Base-by-base conservation (phyloP, 2,888 invertebrate species). In the Acanthococcus lagerstroemiae region DNA sequence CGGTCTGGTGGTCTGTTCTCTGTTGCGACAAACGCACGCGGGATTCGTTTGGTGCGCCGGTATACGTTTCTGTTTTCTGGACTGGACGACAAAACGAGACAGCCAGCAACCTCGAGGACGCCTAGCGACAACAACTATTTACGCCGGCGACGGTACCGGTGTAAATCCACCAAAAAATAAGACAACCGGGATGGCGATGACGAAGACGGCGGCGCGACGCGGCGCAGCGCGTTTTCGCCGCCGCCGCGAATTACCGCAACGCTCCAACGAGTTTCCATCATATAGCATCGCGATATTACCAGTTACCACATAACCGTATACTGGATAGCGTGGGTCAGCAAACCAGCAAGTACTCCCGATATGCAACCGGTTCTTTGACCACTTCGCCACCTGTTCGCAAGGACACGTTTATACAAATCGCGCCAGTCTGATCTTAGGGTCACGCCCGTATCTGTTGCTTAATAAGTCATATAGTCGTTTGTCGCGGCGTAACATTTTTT, bases 311-410 rank as follows among this genome's bases (percentile, higher is more conserved):
- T 55, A 55, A 19, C 55, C 30, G 15, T 27, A n/a, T n/a, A n/a
- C n/a, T n/a, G n/a, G 25, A 19, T 55, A 37, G 55, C 37, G 21
- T 55, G 55, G 55, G 55, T 55, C 55, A 55, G 55, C 55, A 55
- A 55, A 27, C 55, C 21, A 55, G 37, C 55, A n/a, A n/a, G n/a
- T 30, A 55, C 55, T 30, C 55, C 37, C 26, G 30, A 55, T 55
- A 54, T 54, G 37, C 22, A 37, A 55, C 55, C 55, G 55, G 55
- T 55, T 55, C 55, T 55, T 55, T 55, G 55, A 55, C 55, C 55
- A 55, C 55, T 55, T 55, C 37, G 37, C 55, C 55, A 55, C 55
- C 55, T 55, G 55, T 55, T 55, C 55, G 55, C 55, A 55, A 55
- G 55, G 55, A 55, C 55, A 30, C 55, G 30, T 30, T 55, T 50